Evolutionary conservation across 92 coral and sea anemone genomes (phyloP), one percentile per base, ranked within the genome.

Genomic region (Actinostola sp.): DNA sequence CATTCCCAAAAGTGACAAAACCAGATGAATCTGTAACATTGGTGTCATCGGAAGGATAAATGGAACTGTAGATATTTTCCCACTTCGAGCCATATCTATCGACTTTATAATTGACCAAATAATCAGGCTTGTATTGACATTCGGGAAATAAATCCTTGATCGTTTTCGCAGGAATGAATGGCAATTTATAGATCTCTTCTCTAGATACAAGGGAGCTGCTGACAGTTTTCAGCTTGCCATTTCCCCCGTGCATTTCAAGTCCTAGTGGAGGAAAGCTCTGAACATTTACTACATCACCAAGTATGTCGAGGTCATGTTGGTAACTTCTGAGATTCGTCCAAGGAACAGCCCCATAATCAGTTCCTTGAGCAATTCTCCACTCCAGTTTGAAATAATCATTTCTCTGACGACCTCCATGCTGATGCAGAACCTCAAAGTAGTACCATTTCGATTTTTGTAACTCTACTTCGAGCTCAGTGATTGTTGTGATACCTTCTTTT

Each of bases 1-100:
- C 98, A 75, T 93, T 93, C 26, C 98, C 98, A 77, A 93, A 81
- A 46, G 86, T 73, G 15, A 81, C 72, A 32, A 62, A 42, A 30
- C 66, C 76, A 46, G 61, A 67, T 19, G 54, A 54, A 16, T 51
- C 19, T 24, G 70, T 43, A 26, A 63, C 29, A 49, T 82, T 70
- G n/a, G 81, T 45, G 27, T 73, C 15, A 51, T 90, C 93, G 0
- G 76, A 49, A 0, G 98, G 98, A 66, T 68, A 90, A 13, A 90
- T 33, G 0, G 98, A 71, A 2, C 92, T 67, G 63, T 93, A 93
- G 48, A 83, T 90, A 13, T 71, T 73, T 79, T 88, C 93, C 97
- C 97, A 93, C 13, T 60, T 65, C 1, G 89, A 72, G 17, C 67
- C 83, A 67, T 89, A 93, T 17, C 86, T 67, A 1, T 26, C 51